A percentile compares a stretch with the other conserved stretches of the same genome.
phyloP scores from a whole-genome alignment of 2,888 invertebrate species.

The Epirrita christyi region DNA sequence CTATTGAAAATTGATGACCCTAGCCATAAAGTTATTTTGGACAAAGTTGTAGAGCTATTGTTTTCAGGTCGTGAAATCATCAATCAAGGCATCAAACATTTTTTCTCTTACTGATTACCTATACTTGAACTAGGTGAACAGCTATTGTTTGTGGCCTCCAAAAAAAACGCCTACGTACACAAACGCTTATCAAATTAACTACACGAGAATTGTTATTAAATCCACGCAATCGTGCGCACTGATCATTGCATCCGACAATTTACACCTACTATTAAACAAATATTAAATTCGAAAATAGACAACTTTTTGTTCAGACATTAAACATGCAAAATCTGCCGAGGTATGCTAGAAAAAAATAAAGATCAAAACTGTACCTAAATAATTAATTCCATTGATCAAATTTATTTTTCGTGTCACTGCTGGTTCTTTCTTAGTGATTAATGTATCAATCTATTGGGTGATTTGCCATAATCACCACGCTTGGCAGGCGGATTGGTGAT shows the following conservation, averaged over 20 bases:
- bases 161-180: constrained; percentile 24
- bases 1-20: no score
- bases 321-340: no score
- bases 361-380: no score
- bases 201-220: constrained; percentile 33
- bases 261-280: neutral
- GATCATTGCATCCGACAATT: constrained; percentile 6
- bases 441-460: no score
- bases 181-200: constrained; percentile 36
- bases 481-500: no score
- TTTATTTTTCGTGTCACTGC: no score
- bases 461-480: no score
- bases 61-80: constrained; percentile 6
- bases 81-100: neutral
- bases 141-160: constrained; percentile 34
- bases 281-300: neutral
- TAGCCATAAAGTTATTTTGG: neutral
- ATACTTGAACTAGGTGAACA: constrained; percentile 3
- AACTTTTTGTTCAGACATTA: neutral
- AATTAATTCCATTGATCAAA: no score
- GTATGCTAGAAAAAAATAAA: no score
- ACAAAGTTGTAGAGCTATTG: neutral
- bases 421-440: no score
- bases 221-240: constrained; percentile 32
- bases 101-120: constrained; percentile 8